Evolutionary conservation across 2,113 vertebrate genomes (phyloP).

Genomic region (Pachycephala philippinensis): DNA sequence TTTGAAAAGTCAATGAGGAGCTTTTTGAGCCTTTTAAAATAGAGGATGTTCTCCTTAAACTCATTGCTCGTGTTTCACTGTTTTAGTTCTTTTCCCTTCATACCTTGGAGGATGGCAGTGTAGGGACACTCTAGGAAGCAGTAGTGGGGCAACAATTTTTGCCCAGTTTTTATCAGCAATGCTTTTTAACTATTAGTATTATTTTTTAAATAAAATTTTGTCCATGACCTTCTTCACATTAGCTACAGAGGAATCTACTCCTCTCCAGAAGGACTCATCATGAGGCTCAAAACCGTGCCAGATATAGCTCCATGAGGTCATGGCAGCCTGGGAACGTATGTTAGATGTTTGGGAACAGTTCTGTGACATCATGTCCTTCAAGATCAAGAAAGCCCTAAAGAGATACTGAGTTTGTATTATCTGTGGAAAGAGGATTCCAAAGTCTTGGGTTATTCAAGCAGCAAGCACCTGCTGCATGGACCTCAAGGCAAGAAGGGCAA

Average conservation of each 20-base stretch:
- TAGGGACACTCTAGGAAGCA: not conserved
- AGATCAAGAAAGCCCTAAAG: not conserved
- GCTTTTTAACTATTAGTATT: not conserved
- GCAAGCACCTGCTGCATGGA: not conserved
- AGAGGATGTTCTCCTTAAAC: not conserved
- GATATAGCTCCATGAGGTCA: not conserved
- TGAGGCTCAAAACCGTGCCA: not conserved
- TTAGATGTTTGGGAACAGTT: not conserved
- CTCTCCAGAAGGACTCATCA: not conserved
- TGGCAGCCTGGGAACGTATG: not conserved
- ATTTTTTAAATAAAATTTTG: not conserved
- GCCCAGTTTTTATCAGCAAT: not conserved
- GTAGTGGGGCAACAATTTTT: not conserved
- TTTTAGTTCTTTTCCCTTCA: not conserved
- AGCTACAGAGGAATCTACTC: not conserved
- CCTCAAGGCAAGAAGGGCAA: not conserved
- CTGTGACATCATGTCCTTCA: not conserved
- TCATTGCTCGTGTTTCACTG: not conserved
- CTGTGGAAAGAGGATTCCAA: not conserved
- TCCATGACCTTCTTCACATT: not conserved
- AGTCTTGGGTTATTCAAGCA: not conserved
- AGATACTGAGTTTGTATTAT: not conserved
- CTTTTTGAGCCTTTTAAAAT: not conserved
- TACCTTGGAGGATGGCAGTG: not conserved
- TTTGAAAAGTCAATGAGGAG: not conserved